Base-by-base conservation (phyloP, 2,797 vertebrate species). In the Pteropus rufus region DNA sequence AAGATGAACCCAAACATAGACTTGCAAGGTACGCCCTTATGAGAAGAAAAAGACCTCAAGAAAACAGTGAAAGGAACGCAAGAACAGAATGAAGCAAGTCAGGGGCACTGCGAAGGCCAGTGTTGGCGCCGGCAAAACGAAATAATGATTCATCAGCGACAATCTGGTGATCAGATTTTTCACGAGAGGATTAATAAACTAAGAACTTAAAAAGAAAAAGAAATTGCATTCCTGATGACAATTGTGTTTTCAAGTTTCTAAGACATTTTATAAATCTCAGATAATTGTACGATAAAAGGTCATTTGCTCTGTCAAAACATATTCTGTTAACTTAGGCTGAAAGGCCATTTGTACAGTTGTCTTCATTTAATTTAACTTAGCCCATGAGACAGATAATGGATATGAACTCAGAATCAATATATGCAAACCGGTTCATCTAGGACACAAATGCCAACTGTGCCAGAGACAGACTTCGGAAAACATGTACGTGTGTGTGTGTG, bases 301-400 rank as follows among this genome's bases (percentile, higher is more conserved):
- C 34, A 65, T 82, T 97, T 69, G 29, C 39, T 91, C 46, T 64
- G 46, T 75, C 76, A 93, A 70, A 96, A 86, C 15, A 34, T 8
- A 36, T 56, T 77, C 49, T 29, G 16, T 91, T 84, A 91, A 84
- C 36, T 87, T 70, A 82, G 34, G 41, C 52, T 79, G 39, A 91
- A 58, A 75, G 90, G 76, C 39, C 84, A 85, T 62, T 90, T 91
- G 23, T 29, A 18, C 39, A 23, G 60, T 89, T 88, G 76, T 93
- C 67, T 96, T 88, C 93, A 56, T 93, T 89, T 94, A 91, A 93
- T 72, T 94, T 88, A 60, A 89, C 52, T 83, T 96, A 62, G 80
- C 64, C 76, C 56, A 69, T 36, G 58, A 85, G 64, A 94, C 79
- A 93, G 69, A 93, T 96, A 89, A 72, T 56, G 84, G n/a, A 70